Percentiles rank a stretch among this genome's conserved stretches.
Conservation (phyloP, 1,140 invertebrate species). For the Hyles vespertilio region DNA sequence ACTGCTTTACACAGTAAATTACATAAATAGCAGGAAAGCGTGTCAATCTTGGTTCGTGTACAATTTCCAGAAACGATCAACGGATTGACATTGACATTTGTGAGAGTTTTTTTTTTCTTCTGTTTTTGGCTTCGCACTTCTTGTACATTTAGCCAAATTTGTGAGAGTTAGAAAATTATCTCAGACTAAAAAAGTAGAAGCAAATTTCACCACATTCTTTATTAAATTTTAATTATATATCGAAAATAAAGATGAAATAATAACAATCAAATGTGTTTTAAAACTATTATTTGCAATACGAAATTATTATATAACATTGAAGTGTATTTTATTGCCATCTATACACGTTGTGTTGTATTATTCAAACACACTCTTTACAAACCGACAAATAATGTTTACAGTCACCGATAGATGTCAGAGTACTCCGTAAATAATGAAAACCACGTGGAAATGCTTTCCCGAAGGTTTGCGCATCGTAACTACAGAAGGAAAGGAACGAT, state of each 20-base stretch:
- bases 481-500: constrained; percentile 47
- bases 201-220: too few species aligned
- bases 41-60: constrained; percentile 44
- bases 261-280: too few species aligned
- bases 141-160: too few species aligned
- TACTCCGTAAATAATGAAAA: constrained; percentile 30
- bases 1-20: constrained; percentile 17
- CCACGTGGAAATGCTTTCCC: constrained; percentile 56
- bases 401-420: constrained; percentile 38
- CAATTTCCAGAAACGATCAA: constrained; percentile 28
- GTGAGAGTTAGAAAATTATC: neutral
- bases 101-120: too few species aligned
- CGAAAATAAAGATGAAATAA: too few species aligned
- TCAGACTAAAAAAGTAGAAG: too few species aligned
- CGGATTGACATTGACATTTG: constrained; percentile 13
- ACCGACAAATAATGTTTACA: neutral
- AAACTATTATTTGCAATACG: too few species aligned
- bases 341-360: too few species aligned
- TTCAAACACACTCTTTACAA: neutral
- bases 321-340: too few species aligned
- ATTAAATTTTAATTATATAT: too few species aligned
- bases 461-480: constrained; percentile 57
- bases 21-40: constrained; percentile 44
- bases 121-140: too few species aligned
- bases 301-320: too few species aligned